Conservation (phyloP, 2,888 invertebrate species). For the Epistrophe grossulariae region DNA sequence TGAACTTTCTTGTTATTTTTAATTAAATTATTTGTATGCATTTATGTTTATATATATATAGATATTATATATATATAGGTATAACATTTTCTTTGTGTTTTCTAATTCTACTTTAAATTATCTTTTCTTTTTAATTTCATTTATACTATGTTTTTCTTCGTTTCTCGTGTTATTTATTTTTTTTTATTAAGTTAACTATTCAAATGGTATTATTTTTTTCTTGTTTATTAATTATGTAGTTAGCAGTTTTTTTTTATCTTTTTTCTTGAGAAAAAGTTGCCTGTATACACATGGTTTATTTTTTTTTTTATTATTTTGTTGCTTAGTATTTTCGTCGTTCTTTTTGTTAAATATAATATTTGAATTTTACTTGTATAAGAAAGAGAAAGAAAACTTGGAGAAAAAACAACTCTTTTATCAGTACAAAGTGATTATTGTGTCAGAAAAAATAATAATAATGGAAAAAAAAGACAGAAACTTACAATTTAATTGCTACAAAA, state of each 20-base stretch:
- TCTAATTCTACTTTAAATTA: conserved; percentile 69
- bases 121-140: conserved; percentile 47
- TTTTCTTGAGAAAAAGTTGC: conserved; percentile 52
- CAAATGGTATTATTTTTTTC: conserved; percentile 54
- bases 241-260: conserved; percentile 43
- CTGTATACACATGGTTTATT: conserved; percentile 59
- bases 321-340: conserved; percentile 44
- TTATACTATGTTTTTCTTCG: conserved; percentile 64
- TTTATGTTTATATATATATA: conserved; percentile 58
- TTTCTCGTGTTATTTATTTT: conserved; percentile 27
- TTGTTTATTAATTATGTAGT: conserved; percentile 49
- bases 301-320: conserved; percentile 12
- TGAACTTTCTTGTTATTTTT: conserved; percentile 54
- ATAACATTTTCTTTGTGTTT: conserved; percentile 83
- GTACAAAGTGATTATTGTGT: conserved; percentile 27
- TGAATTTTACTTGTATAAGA: conserved; percentile 49
- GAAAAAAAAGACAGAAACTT: neutral
- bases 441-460: conserved; percentile 6
- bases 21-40: conserved; percentile 72
- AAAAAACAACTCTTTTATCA: conserved; percentile 15
- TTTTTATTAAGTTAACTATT: conserved; percentile 59
- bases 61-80: conserved; percentile 74
- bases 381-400: conserved; percentile 29
- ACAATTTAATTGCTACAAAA: conserved; percentile 11
- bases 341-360: conserved; percentile 32